These are phyloP conservation scores for Pollenia angustigena DNA, from an alignment of 2,888 invertebrate species.

Conservation along the genomic window DNA sequence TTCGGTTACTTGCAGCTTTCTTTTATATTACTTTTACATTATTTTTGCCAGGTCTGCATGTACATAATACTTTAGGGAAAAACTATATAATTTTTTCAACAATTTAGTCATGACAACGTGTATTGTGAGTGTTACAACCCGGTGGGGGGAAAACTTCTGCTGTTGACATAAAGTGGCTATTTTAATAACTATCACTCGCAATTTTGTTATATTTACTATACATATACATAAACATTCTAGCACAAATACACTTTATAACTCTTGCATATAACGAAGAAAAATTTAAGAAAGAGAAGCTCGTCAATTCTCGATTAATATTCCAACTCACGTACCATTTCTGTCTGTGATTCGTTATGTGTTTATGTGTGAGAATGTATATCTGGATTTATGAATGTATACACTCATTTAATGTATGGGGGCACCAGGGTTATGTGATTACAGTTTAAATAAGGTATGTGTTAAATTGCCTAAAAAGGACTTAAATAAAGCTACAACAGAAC, in stretches of 20 bases:
- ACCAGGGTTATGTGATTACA: conserved; percentile 39
- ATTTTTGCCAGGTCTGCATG: not conserved
- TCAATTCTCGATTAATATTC: conserved; percentile 82
- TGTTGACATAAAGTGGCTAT: conserved; percentile 81
- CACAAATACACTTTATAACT: not conserved
- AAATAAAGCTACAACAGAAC: conserved; percentile 18
- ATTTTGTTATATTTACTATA: not conserved
- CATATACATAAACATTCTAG: not conserved
- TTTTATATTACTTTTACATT: not conserved
- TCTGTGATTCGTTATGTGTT: conserved; percentile 75
- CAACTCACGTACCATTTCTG: conserved; percentile 81
- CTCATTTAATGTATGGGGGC: not conserved
- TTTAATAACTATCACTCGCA: conserved; percentile 77
- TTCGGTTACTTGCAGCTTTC: not conserved
- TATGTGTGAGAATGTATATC: not conserved
- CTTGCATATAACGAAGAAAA: conserved; percentile 15
- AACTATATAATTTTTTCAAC: not conserved
- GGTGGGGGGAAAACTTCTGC: conserved; percentile 51
- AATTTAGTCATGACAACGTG: not conserved
- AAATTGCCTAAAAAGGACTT: conserved; percentile 62
- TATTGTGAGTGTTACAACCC: conserved; percentile 13
- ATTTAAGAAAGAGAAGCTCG: conserved; percentile 67
- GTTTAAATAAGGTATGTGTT: conserved; percentile 60
- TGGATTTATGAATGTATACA: not conserved
- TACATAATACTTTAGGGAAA: not conserved